These are phyloP conservation scores for Neodiprion fabricii DNA, from an alignment of 1,140 invertebrate genomes.

Conservation along the genomic window DNA sequence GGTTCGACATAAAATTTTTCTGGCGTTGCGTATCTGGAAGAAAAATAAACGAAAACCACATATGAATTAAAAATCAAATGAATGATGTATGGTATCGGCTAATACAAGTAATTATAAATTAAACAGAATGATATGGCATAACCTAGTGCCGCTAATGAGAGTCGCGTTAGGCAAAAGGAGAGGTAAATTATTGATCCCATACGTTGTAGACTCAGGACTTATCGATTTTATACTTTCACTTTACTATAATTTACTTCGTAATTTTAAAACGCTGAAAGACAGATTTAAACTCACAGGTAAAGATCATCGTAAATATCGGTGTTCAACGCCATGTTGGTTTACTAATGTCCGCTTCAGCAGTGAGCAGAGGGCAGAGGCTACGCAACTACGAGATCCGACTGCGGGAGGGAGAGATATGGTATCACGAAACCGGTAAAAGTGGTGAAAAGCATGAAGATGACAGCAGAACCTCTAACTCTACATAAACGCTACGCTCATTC, in stretches of 20 bases:
- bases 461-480: no score
- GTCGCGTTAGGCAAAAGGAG: not conserved
- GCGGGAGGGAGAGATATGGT: no score
- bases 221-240: constrained; percentile 17
- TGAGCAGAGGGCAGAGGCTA: not conserved
- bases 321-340: constrained; percentile 45
- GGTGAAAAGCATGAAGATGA: no score
- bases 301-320: constrained; percentile 67
- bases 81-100: not conserved
- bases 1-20: constrained; percentile 79
- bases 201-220: constrained; percentile 13
- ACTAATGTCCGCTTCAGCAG: not conserved
- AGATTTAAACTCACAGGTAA: constrained; percentile 65
- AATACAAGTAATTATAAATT: not conserved
- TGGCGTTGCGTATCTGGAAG: constrained; percentile 71
- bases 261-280: not conserved
- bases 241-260: constrained; percentile 10
- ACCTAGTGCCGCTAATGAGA: constrained; percentile 2
- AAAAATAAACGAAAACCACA: constrained; percentile 26
- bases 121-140: not conserved
- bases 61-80: not conserved
- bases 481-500: no score
- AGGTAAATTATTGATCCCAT: not conserved
- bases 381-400: no score
- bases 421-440: no score